Conservation (phyloP, 2,888 invertebrate genomes). For the Hypercompe scribonia region DNA sequence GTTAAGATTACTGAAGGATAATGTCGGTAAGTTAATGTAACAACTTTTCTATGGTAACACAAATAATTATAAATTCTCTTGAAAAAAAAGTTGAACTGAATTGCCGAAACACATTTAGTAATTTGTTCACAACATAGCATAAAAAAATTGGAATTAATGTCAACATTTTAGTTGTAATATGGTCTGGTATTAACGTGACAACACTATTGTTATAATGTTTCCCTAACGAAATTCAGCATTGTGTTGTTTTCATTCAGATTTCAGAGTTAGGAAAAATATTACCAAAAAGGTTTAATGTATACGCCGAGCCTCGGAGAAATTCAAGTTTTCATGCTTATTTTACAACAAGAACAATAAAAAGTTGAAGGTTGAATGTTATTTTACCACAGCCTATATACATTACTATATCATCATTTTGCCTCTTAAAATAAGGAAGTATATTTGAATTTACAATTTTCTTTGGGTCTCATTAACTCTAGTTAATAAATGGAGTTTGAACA, state of each 20-base stretch:
- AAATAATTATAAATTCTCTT: too few relatives aligned
- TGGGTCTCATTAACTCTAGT: background rate
- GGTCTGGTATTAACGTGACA: background rate
- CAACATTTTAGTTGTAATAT: background rate
- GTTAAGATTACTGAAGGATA: too few relatives aligned
- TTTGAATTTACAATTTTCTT: background rate
- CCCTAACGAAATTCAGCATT: background rate
- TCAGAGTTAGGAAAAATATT: conserved; percentile 9
- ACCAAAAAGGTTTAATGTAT: conserved; percentile 3
- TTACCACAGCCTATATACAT: background rate
- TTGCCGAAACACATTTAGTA: too few relatives aligned
- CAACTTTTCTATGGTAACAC: too few relatives aligned
- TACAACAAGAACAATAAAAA: conserved; percentile 1
- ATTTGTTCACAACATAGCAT: too few relatives aligned
- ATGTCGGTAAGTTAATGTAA: too few relatives aligned
- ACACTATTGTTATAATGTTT: conserved; percentile 1
- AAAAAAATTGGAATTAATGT: background rate
- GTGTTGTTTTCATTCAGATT: conserved; percentile 6
- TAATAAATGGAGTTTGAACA: background rate
- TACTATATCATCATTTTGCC: background rate
- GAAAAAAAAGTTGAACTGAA: too few relatives aligned
- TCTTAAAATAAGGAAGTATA: background rate
- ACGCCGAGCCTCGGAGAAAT: background rate
- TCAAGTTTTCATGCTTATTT: background rate
- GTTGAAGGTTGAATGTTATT: background rate